Evolutionary conservation across 2,888 invertebrate species (phyloP).

Genomic region (Plutella xylostella): DNA sequence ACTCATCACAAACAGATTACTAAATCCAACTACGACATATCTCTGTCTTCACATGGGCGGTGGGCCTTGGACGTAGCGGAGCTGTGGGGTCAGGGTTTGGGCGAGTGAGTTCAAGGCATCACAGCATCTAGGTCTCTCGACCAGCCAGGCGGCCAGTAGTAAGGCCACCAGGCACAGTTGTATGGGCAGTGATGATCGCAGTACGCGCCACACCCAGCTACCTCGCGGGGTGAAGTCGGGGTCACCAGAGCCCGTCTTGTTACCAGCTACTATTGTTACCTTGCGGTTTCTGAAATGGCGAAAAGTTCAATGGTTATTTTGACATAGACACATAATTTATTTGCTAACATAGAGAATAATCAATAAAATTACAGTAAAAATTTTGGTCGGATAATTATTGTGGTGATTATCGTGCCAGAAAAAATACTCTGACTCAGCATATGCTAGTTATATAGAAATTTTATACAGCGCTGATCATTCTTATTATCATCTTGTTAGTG

Average conservation of each 20-base stretch:
- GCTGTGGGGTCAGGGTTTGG: slow-evolving; percentile 81
- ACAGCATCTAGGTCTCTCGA: slow-evolving; percentile 83
- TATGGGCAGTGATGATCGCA: slow-evolving; percentile 82
- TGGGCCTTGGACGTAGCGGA: slow-evolving; percentile 85
- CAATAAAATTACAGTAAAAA: too few relatives aligned
- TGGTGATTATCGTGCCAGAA: too few relatives aligned
- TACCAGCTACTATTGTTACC: slow-evolving; percentile 39
- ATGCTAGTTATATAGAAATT: too few relatives aligned
- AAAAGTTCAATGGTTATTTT: too few relatives aligned
- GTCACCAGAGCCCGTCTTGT: slow-evolving; percentile 67
- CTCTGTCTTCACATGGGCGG: slow-evolving; percentile 75
- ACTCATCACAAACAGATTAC: too few relatives aligned
- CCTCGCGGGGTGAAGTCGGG: slow-evolving; percentile 66
- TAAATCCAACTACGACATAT: background rate
- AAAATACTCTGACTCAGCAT: too few relatives aligned
- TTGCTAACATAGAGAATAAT: too few relatives aligned
- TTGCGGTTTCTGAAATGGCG: background rate
- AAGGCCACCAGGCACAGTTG: slow-evolving; percentile 80
- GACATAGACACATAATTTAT: too few relatives aligned
- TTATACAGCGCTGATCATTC: too few relatives aligned
- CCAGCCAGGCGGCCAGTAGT: slow-evolving; percentile 79
- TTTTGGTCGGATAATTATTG: too few relatives aligned
- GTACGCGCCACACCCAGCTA: slow-evolving; percentile 79
- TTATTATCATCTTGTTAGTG: background rate
- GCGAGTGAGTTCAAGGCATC: slow-evolving; percentile 82